Conservation (phyloP, 2,797 vertebrate genomes). For the Eleutherodactylus coqui region DNA sequence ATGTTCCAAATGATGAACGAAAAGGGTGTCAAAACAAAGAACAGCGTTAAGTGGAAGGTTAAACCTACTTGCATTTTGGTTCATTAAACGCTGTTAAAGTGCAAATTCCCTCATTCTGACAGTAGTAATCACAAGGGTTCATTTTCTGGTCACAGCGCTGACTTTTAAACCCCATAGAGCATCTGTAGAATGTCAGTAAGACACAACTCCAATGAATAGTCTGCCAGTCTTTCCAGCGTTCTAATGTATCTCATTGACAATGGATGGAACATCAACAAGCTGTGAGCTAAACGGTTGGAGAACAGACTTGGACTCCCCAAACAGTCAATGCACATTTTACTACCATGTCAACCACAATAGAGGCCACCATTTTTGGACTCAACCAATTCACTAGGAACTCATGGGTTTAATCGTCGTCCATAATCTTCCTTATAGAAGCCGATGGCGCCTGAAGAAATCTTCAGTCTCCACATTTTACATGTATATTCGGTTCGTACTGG, state of each 20-base stretch:
- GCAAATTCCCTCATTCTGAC: constrained; percentile 99
- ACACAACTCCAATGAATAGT: constrained; percentile 82
- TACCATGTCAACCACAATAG: neutral
- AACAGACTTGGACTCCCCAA: neutral
- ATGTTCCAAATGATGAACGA: constrained; percentile 75
- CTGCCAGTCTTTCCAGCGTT: constrained; percentile 71
- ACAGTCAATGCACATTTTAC: neutral
- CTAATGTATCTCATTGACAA: constrained; percentile 68
- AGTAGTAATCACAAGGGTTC: constrained; percentile 99
- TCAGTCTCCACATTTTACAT: too few species aligned
- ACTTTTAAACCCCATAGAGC: constrained; percentile 99
- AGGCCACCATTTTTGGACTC: neutral
- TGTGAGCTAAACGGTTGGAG: neutral
- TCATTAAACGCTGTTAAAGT: constrained; percentile 99
- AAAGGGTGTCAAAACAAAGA: constrained; percentile 81
- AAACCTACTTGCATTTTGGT: constrained; percentile 99
- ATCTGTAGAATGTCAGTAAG: constrained; percentile 96
- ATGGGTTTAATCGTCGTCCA: neutral
- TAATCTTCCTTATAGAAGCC: too few species aligned
- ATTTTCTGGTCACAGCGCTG: constrained; percentile 99
- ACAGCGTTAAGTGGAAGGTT: constrained; percentile 83
- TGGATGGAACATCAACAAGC: constrained; percentile 28
- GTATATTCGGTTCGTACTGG: too few species aligned
- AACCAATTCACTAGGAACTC: constrained; percentile 29
- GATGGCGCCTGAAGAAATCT: too few species aligned